phyloP scores from a whole-genome alignment of 2,113 vertebrate species.

The Corythornis vintsioides region DNA sequence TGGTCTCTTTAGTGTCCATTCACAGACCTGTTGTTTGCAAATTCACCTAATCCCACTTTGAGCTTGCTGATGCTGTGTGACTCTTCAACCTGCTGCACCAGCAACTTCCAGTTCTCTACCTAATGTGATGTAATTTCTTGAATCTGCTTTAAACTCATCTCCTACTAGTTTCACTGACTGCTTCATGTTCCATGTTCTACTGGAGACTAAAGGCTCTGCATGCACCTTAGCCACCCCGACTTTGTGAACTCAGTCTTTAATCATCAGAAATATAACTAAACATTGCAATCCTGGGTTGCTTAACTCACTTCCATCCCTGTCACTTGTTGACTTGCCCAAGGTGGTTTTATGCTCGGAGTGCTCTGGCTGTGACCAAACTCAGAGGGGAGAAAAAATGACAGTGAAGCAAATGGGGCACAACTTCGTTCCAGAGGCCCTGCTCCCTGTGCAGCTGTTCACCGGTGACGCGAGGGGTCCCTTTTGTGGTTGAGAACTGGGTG shows the following conservation, averaged over 20 bases:
- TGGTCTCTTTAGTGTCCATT: background rate
- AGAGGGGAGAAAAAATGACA: background rate
- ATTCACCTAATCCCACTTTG: background rate
- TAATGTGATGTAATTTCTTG: background rate
- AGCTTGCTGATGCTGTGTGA: background rate
- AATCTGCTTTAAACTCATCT: background rate
- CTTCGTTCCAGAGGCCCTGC: background rate
- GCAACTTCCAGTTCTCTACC: background rate
- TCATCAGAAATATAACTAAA: background rate
- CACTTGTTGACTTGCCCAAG: background rate
- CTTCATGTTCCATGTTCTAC: background rate
- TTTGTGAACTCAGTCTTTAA: background rate
- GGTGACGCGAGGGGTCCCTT: background rate
- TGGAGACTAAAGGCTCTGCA: background rate
- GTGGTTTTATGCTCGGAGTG: background rate
- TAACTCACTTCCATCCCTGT: background rate
- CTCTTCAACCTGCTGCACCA: background rate
- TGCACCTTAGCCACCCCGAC: background rate
- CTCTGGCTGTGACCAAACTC: constrained; percentile 17
- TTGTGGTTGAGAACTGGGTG: background rate
- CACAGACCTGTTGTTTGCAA: background rate
- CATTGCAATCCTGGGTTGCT: background rate
- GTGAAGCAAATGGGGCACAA: background rate
- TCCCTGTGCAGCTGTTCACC: background rate
- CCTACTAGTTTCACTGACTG: background rate